Conservation (phyloP, 2,113 vertebrate species). For the Puntigrus tetrazona region DNA sequence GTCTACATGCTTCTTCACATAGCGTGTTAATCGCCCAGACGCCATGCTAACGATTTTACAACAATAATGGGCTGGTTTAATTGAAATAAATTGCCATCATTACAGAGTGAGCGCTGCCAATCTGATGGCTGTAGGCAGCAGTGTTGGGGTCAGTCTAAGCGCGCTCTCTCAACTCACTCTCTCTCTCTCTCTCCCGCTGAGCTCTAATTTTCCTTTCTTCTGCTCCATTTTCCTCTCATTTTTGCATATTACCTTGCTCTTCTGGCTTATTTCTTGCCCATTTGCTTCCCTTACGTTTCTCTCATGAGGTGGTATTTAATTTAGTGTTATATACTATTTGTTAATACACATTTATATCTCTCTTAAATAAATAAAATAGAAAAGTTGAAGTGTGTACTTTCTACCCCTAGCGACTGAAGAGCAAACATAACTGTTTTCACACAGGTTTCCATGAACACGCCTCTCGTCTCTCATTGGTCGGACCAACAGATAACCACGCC, state of each 20-base stretch:
- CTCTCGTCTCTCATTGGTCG: not conserved
- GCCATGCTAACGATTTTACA: conserved; percentile 62
- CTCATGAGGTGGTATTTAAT: not conserved
- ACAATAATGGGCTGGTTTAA: conserved; percentile 68
- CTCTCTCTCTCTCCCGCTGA: not conserved
- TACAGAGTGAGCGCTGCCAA: conserved; percentile 62
- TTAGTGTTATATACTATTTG: not conserved
- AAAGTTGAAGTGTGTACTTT: not conserved
- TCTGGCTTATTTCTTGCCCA: not conserved
- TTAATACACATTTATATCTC: not conserved
- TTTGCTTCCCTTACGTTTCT: not conserved
- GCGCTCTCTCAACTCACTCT: conserved; percentile 10
- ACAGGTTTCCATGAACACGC: not conserved
- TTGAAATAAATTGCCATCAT: conserved; percentile 71
- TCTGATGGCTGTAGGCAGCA: conserved; percentile 56
- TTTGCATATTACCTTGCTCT: not conserved
- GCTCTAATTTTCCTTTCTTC: not conserved
- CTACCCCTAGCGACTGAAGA: not conserved
- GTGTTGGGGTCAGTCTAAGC: conserved; percentile 33
- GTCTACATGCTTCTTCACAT: conserved; percentile 54
- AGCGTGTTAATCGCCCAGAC: conserved; percentile 60
- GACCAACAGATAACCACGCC: not conserved
- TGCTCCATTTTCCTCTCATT: not conserved
- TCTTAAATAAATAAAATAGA: not conserved
- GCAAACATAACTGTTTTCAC: not conserved